Evolutionary conservation across 2,888 invertebrate species (phyloP), one percentile per base, ranked within the genome.

Genomic region (Euzetes globulus): DNA sequence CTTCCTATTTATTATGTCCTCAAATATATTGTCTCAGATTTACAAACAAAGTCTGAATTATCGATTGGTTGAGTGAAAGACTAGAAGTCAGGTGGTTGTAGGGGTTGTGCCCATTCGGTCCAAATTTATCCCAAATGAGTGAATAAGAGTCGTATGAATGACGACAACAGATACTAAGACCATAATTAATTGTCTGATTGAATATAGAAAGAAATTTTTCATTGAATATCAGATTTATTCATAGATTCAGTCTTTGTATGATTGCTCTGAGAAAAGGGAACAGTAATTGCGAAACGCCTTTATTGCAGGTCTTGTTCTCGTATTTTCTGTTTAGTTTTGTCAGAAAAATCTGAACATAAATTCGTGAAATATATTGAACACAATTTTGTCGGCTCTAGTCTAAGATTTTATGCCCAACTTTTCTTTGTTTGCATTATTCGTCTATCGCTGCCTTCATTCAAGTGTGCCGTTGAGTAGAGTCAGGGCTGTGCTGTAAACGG

Each of bases 351-450:
- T 33, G 33, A 37, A 37, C 63, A 65, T 37, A 65, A 65, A 65
- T 65, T 37, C 1, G 33, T 11, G 1, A 60, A 17, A 60, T 60
- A 29, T 60, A 27, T 60, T 27, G 27, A 60, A 58, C 29, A 7
- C 27, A 60, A 33, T 60, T 60, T 33, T 60, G 60, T 60, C 60
- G 22, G 27, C 4, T 58, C 58, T 2, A 58, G 15, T 58, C 58
- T 60, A 29, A 65, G 37, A 65, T 65, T 65, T 65, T 65, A 65
- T 65, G 37, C 37, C 15, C 33, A 65, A 65, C 37, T 37, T 65
- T 11, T 27, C 27, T 58, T 27, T 58, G 27, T 50, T 50, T 50
- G 27, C 27, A 41, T 65, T 27, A 33, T 65, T 37, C 27, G 9
- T 33, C 37, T 11, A 15, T 7, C 37, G 9, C 11, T 65, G 63